A percentile compares a stretch with the other conserved stretches of the same genome.
These are phyloP conservation scores for Planococcus citri DNA, from an alignment of 1,140 invertebrate species.

Conservation along the genomic window DNA sequence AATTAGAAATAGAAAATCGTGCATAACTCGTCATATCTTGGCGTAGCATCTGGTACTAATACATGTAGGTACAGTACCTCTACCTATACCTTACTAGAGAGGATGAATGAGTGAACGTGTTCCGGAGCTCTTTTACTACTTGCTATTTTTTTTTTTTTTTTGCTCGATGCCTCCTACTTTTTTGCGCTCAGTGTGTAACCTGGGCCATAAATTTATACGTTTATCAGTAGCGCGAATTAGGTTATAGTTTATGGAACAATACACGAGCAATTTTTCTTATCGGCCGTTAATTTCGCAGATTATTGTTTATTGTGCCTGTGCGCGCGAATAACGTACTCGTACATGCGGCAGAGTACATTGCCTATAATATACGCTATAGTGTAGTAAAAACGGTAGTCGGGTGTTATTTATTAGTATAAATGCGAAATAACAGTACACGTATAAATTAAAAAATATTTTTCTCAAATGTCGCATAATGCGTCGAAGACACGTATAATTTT, in stretches of 20 bases:
- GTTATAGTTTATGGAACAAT: neutral
- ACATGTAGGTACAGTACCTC: no score
- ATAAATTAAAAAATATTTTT: constrained; percentile 9
- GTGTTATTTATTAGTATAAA: neutral
- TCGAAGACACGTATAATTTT: neutral
- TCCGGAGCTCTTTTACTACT: no score
- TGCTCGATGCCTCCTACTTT: neutral
- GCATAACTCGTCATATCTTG: neutral
- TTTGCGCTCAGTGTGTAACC: neutral
- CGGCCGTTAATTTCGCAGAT: neutral
- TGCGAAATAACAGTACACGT: neutral
- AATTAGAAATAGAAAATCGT: neutral
- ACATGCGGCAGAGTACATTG: no score
- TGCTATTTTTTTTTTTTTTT: no score
- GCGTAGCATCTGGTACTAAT: neutral
- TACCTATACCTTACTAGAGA: no score
- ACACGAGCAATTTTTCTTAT: neutral
- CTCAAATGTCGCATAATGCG: constrained; percentile 1
- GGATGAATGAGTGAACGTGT: no score
- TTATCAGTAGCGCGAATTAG: neutral
- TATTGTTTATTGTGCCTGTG: neutral
- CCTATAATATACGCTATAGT: no score
- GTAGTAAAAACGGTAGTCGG: neutral
- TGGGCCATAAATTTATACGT: neutral
- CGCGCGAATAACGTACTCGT: no score